phyloP scores from a whole-genome alignment of 2,888 invertebrate genomes.

The Caenorhabditis wallacei region DNA sequence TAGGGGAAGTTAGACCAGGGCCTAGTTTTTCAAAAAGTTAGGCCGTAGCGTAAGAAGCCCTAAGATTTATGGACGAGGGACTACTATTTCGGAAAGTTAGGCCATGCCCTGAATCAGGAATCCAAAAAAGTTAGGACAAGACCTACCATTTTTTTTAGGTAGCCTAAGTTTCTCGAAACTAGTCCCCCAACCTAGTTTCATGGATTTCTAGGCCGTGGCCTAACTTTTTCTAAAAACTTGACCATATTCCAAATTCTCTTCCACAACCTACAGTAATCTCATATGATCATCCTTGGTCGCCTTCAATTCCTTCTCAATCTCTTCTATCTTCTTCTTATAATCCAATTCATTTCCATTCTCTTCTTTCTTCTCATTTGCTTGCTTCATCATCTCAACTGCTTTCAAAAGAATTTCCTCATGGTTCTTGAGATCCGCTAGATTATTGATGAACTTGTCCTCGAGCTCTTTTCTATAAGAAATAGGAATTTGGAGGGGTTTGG shows the following conservation, averaged over 20 bases:
- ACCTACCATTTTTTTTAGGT: too few relatives aligned
- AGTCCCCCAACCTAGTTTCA: neutral
- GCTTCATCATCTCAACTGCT: conserved; percentile 61
- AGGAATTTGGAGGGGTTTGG: neutral
- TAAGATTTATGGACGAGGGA: too few relatives aligned
- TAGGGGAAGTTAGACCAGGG: neutral
- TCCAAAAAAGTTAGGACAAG: too few relatives aligned
- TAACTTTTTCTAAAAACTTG: neutral
- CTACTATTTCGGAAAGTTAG: too few relatives aligned
- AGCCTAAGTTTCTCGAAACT: too few relatives aligned
- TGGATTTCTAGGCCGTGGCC: neutral
- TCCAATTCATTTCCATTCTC: conserved; percentile 44
- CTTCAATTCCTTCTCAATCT: conserved; percentile 63
- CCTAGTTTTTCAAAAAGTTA: neutral
- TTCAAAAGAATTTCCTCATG: conserved; percentile 64
- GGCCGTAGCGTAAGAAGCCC: too few relatives aligned
- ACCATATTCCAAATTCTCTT: neutral
- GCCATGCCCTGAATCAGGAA: too few relatives aligned
- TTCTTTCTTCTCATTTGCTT: conserved; percentile 57
- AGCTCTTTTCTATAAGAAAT: conserved; percentile 56
- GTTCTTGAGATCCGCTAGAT: conserved; percentile 54
- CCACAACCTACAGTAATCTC: conserved; percentile 39
- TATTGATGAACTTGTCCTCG: conserved; percentile 59
- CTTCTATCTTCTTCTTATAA: conserved; percentile 53
- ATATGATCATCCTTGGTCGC: conserved; percentile 61